A percentile compares a stretch with the other conserved stretches of the same genome.
Conservation (phyloP, 2,797 vertebrate genomes). For the Sus cebifrons region DNA sequence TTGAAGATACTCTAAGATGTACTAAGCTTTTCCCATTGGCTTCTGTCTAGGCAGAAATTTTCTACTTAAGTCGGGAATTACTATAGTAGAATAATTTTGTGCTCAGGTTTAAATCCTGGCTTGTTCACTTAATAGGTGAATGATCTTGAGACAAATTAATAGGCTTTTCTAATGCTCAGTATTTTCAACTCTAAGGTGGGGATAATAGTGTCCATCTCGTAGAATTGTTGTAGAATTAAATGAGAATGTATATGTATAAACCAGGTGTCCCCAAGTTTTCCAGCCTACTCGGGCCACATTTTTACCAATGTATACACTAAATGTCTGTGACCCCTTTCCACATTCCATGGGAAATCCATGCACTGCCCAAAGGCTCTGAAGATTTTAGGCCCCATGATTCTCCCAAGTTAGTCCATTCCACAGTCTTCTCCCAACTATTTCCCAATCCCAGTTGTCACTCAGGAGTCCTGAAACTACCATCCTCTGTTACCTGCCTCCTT, state of each 20-base stretch:
- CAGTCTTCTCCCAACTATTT: background rate
- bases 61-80: slow-evolving; percentile 23
- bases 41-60: slow-evolving; percentile 27
- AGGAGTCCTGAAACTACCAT: background rate
- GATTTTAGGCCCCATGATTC: background rate
- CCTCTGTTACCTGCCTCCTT: background rate
- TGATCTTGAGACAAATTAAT: background rate
- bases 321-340: background rate
- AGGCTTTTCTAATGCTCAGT: background rate
- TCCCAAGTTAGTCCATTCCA: background rate
- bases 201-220: background rate
- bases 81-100: background rate
- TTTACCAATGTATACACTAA: background rate
- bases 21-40: background rate
- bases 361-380: background rate
- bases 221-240: background rate
- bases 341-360: background rate
- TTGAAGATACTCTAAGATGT: slow-evolving; percentile 40
- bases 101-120: background rate
- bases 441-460: background rate
- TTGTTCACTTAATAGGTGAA: background rate
- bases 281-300: background rate
- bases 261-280: background rate
- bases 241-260: background rate
- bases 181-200: background rate